Evolutionary conservation across 2,888 invertebrate species (phyloP).

Genomic region (Mythimna albipuncta): DNA sequence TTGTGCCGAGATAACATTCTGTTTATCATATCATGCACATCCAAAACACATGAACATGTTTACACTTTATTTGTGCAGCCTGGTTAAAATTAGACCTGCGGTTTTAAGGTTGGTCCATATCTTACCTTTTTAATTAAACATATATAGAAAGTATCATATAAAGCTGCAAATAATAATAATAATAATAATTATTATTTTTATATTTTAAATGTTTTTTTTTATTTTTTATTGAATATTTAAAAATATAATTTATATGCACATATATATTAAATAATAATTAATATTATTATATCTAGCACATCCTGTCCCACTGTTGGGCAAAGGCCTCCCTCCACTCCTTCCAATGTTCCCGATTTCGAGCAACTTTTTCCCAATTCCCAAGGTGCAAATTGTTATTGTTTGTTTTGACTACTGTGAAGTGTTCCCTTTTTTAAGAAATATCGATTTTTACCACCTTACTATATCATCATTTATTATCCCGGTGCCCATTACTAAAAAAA

Average conservation of each 20-base stretch:
- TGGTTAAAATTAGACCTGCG: conserved; percentile 35
- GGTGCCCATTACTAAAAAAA: background rate
- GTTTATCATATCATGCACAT: conserved; percentile 67
- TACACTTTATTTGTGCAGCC: conserved; percentile 36
- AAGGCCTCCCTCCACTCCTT: no score
- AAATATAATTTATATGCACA: no score
- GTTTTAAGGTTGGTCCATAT: no score
- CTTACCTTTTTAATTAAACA: conserved; percentile 2
- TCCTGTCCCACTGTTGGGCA: no score
- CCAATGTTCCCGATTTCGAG: no score
- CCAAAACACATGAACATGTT: conserved; percentile 64
- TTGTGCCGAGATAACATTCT: conserved; percentile 72
- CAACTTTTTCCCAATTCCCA: no score
- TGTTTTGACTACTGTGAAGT: background rate
- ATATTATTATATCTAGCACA: no score
- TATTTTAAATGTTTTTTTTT: no score
- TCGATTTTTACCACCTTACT: background rate
- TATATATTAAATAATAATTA: background rate
- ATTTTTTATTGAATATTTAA: no score
- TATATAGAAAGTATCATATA: background rate
- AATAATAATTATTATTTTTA: background rate
- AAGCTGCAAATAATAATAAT: no score
- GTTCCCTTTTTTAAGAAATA: background rate
- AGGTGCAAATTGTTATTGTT: background rate
- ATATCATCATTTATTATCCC: conserved; percentile 9